Percentiles rank a stretch among this genome's conserved stretches.
These are phyloP conservation scores for Drosophila kikkawai DNA, from an alignment of 1,140 invertebrate species.

Conservation along the genomic window DNA sequence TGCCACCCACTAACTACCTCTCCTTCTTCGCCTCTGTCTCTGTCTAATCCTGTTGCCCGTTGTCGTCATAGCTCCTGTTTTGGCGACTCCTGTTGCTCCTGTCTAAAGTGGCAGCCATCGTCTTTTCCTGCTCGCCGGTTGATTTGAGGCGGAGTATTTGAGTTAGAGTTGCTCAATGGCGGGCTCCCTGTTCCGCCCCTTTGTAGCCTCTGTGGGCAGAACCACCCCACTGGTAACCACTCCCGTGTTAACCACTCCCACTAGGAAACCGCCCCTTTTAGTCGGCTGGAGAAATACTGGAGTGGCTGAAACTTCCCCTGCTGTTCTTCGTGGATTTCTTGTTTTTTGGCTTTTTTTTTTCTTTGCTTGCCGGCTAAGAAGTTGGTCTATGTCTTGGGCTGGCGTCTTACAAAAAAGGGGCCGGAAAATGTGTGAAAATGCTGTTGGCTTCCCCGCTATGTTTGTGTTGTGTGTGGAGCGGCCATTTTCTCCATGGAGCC, in stretches of 20 bases:
- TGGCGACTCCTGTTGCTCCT: constrained; percentile 73
- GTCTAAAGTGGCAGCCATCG: constrained; percentile 24
- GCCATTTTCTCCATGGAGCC: constrained; percentile 84
- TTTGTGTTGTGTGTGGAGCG: constrained; percentile 60
- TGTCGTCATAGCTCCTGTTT: constrained; percentile 76
- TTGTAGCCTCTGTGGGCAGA: constrained; percentile 14
- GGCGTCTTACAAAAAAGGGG: constrained; percentile 29
- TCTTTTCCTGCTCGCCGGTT: constrained; percentile 71
- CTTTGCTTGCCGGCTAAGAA: constrained; percentile 42
- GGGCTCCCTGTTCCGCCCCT: constrained; percentile 52
- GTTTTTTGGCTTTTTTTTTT: background rate
- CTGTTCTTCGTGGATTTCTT: constrained; percentile 12
- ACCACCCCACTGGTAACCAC: background rate
- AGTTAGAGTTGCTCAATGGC: constrained; percentile 83
- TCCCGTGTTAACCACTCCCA: constrained; percentile 8
- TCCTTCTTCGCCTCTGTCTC: background rate
- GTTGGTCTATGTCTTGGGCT: constrained; percentile 54
- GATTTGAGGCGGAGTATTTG: constrained; percentile 84
- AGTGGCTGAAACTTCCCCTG: constrained; percentile 42
- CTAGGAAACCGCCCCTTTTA: background rate
- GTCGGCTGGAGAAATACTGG: constrained; percentile 37
- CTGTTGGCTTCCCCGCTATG: constrained; percentile 19
- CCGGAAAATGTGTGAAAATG: constrained; percentile 17
- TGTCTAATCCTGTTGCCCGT: constrained; percentile 41
- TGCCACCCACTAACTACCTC: constrained; percentile 7